Percentiles rank a stretch among this genome's conserved stretches.
These are phyloP conservation scores for Eristalis intricaria DNA, from an alignment of 2,888 invertebrate species.

Conservation along the genomic window DNA sequence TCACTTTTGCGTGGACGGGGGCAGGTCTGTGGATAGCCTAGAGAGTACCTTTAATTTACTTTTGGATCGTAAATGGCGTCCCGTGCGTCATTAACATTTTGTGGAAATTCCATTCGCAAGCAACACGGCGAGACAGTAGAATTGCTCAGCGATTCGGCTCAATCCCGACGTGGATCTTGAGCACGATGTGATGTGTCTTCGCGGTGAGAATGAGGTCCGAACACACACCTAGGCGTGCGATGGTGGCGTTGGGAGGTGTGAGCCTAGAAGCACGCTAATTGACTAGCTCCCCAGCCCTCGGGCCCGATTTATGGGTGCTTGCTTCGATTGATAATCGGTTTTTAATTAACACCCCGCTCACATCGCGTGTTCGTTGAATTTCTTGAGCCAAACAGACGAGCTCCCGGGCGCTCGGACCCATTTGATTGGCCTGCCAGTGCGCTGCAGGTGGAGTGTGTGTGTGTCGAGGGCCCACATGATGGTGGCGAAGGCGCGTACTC, in stretches of 20 bases:
- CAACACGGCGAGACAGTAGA: background rate
- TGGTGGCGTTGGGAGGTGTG: background rate
- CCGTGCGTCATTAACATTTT: conserved; percentile 32
- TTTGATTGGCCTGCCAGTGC: conserved; percentile 28
- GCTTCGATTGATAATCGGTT: conserved; percentile 31
- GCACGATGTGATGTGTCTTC: background rate
- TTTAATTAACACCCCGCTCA: conserved; percentile 56
- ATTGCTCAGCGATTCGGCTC: background rate
- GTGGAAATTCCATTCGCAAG: conserved; percentile 29
- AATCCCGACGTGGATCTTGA: conserved; percentile 11
- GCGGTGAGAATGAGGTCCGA: background rate
- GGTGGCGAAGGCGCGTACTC: background rate
- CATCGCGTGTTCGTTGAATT: conserved; percentile 38
- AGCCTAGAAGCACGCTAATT: background rate
- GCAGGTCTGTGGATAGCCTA: background rate
- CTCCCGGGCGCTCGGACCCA: conserved; percentile 6
- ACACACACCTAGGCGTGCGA: background rate
- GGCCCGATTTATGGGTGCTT: background rate
- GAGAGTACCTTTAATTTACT: conserved; percentile 34
- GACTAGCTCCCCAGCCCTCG: background rate
- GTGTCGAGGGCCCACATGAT: background rate
- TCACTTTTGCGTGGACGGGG: background rate
- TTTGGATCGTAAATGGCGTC: conserved; percentile 22
- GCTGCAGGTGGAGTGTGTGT: background rate
- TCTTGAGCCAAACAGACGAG: conserved; percentile 21